These are phyloP conservation scores for Gymnocheta viridis DNA, from an alignment of 2,888 invertebrate species.

Conservation along the genomic window DNA sequence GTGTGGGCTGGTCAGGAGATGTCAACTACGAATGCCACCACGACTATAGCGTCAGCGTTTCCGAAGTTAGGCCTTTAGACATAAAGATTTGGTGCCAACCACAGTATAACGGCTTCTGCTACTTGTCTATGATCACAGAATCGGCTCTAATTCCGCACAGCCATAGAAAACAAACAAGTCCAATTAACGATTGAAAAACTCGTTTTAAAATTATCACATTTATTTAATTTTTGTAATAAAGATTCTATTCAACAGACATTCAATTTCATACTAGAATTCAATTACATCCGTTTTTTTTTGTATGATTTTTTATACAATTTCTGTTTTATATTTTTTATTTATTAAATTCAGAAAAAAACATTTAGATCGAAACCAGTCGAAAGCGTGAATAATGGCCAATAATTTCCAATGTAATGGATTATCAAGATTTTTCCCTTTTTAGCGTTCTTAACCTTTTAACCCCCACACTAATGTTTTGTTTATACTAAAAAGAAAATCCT, in stretches of 20 bases:
- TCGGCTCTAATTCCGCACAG: no score
- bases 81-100: no score
- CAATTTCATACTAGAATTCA: background rate
- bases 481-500: conserved; percentile 42
- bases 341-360: background rate
- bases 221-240: background rate
- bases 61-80: no score
- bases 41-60: no score
- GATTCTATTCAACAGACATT: background rate
- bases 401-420: conserved; percentile 19
- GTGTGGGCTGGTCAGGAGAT: no score
- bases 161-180: no score
- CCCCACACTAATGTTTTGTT: conserved; percentile 69
- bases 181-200: background rate
- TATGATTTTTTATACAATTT: background rate
- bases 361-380: background rate
- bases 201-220: background rate
- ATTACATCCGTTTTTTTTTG: background rate
- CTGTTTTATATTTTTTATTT: background rate
- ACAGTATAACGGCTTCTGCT: no score
- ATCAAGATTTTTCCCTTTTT: conserved; percentile 33
- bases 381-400: conserved; percentile 11
- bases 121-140: no score
- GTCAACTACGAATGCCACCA: no score
- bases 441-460: conserved; percentile 66